Evolutionary conservation across 2,888 invertebrate genomes (phyloP).

Genomic region (Trissonchulus latispiculum): DNA sequence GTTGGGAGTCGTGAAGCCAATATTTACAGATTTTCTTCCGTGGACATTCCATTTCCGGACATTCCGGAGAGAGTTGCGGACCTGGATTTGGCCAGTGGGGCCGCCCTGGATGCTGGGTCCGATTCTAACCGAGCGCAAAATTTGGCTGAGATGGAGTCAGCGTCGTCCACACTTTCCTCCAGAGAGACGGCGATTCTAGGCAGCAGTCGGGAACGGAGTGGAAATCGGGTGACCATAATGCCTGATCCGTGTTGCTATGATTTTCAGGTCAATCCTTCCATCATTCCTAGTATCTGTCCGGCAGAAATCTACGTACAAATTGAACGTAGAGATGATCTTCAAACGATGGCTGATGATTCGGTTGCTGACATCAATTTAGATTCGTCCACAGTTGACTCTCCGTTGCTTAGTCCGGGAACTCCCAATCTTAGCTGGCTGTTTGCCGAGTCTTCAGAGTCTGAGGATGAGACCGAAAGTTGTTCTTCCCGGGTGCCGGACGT

Average conservation of each 20-base stretch:
- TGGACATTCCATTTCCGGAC: no score
- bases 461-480: background rate
- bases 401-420: background rate
- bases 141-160: no score
- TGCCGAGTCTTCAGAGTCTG: background rate
- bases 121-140: background rate
- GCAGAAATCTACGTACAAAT: no score
- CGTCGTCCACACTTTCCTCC: no score
- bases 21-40: no score
- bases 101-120: background rate
- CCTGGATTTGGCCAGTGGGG: background rate
- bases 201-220: background rate
- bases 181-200: no score
- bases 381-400: background rate
- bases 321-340: no score
- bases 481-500: background rate
- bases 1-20: no score
- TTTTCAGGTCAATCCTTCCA: background rate
- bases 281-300: background rate
- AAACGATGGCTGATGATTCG: background rate
- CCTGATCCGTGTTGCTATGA: background rate
- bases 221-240: background rate
- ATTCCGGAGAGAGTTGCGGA: background rate
- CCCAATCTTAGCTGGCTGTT: constrained; percentile 11
- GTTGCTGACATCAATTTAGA: background rate